Percentiles rank a stretch among this genome's conserved stretches.
Conservation (phyloP, 2,888 invertebrate species). For the Autographa pulchrina region DNA sequence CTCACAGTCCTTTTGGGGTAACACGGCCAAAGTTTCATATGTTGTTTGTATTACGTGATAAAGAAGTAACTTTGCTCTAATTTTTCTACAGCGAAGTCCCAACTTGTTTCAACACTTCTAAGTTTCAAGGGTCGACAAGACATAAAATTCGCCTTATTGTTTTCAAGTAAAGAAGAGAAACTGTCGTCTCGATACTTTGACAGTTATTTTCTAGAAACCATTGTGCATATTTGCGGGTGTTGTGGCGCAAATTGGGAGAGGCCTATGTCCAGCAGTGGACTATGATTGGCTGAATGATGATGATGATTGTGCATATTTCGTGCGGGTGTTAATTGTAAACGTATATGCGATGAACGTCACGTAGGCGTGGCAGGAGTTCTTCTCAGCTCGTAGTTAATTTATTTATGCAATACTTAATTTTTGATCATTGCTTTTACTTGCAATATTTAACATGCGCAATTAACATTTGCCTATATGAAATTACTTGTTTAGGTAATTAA, state of each 20-base stretch:
- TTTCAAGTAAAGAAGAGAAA: no score
- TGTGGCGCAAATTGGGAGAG: no score
- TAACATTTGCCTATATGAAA: neutral
- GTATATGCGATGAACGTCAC: constrained; percentile 29
- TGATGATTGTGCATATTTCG: no score
- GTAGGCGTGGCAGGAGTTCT: constrained; percentile 23
- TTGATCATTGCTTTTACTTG: neutral
- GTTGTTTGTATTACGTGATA: no score
- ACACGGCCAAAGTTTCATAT: no score
- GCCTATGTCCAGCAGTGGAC: no score
- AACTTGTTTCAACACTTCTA: no score
- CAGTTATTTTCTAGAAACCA: neutral
- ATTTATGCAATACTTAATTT: neutral
- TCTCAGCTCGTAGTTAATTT: neutral
- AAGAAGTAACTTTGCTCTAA: no score
- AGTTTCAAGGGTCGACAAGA: neutral
- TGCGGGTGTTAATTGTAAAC: constrained; percentile 29
- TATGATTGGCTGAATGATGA: no score
- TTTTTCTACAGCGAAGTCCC: no score
- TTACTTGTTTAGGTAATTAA: neutral
- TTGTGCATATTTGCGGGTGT: no score
- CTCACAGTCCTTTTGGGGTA: no score
- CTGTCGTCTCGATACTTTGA: neutral
- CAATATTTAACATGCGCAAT: neutral
- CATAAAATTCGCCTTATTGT: neutral